Percentiles rank a stretch among this genome's conserved stretches.
Conservation (phyloP, 2,888 invertebrate species). For the Caenorhabditis plicata region DNA sequence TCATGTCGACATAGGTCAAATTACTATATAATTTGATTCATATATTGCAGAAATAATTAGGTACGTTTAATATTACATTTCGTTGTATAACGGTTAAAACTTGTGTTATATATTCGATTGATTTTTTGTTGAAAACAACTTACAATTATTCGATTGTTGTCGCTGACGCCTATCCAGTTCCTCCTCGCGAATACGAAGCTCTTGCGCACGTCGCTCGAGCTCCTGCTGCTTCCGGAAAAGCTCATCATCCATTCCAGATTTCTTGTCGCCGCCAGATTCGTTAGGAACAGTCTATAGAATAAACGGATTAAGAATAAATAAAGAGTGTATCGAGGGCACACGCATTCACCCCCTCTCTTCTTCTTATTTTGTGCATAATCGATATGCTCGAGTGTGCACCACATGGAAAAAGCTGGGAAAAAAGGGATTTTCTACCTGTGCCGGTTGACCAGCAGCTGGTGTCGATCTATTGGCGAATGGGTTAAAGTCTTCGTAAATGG, state of each 20-base stretch:
- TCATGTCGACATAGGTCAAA: too few species aligned
- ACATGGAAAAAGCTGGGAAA: background rate
- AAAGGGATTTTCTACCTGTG: slow-evolving; percentile 10
- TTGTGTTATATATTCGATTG: background rate
- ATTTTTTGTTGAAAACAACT: slow-evolving; percentile 3
- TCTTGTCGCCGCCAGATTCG: background rate
- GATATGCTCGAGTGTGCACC: slow-evolving; percentile 10
- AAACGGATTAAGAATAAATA: background rate
- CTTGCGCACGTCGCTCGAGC: slow-evolving; percentile 59
- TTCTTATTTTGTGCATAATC: slow-evolving; percentile 8
- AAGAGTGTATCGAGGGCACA: background rate
- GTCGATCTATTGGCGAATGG: slow-evolving; percentile 56
- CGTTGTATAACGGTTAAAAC: background rate
- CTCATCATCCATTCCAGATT: slow-evolving; percentile 55
- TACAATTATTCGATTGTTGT: slow-evolving; percentile 20
- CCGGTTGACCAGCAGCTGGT: slow-evolving; percentile 22
- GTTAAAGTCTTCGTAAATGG: slow-evolving; percentile 63
- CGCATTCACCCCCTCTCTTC: background rate
- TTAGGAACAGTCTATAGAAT: background rate
- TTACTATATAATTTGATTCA: too few species aligned
- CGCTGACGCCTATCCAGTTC: slow-evolving; percentile 72
- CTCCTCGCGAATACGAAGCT: slow-evolving; percentile 69
- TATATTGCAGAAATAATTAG: too few species aligned
- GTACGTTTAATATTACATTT: too few species aligned
- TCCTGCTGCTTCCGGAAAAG: slow-evolving; percentile 64